These are phyloP conservation scores for Crossocerus cetratus DNA, from an alignment of 2,888 invertebrate genomes.

Conservation along the genomic window DNA sequence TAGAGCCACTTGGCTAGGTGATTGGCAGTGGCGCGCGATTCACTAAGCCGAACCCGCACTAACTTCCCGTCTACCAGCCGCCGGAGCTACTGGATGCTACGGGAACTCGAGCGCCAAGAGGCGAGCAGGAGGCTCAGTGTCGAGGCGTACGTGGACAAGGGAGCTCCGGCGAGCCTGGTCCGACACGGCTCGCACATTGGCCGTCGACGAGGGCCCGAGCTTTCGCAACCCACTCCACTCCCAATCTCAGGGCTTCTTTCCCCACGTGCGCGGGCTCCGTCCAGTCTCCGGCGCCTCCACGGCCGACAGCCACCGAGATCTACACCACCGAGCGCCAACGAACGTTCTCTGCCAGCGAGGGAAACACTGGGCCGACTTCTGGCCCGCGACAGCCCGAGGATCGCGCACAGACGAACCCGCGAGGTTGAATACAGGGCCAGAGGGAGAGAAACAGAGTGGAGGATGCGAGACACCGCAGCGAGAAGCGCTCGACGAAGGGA, in stretches of 20 bases:
- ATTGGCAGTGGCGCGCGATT: not conserved
- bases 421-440: not conserved
- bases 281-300: conserved; percentile 2
- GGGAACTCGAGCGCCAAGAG: not conserved
- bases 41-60: not conserved
- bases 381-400: not conserved
- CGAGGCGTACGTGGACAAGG: not conserved
- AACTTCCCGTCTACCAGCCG: not conserved
- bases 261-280: conserved; percentile 1
- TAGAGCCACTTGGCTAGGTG: not conserved
- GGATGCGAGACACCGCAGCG: conserved; percentile 27
- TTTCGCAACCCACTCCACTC: not conserved
- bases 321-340: not conserved
- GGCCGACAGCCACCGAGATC: not conserved
- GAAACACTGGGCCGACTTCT: no score
- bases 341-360: not conserved
- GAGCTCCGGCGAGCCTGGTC: not conserved
- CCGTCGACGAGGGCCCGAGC: not conserved
- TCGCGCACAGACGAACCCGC: not conserved
- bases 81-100: not conserved
- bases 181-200: not conserved
- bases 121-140: not conserved
- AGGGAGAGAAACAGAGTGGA: conserved; percentile 13
- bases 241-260: not conserved
- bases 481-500: conserved; percentile 35